Evolutionary conservation across 1,140 invertebrate species (phyloP), one percentile per base, ranked within the genome.

Genomic region (Colletes gigas): DNA sequence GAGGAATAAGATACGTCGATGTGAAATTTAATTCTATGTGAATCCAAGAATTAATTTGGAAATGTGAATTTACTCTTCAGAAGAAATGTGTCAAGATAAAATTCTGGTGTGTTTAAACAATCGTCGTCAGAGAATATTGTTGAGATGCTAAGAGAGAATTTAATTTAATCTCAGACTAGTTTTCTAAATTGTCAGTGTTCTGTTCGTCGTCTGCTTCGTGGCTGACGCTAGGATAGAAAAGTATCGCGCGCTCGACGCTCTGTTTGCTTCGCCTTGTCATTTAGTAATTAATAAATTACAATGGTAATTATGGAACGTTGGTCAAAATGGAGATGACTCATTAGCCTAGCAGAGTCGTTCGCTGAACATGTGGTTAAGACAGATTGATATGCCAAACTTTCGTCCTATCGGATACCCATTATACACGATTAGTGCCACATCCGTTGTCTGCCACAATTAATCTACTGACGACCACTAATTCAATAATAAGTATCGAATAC

Each of bases 371-470:
- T 78, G 76, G 76, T 81, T 63, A 69, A 71, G 76, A 69, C 69
- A 82, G 81, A 82, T 79, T 79, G 81, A 82, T 82, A 82, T 60
- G 77, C 67, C 62, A 67, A 82, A 78, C 67, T 79, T 79, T 82
- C 68, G 68, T 79, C 52, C 81, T 70, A 82, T 82, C 76, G 76
- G 60, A 82, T 82, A 79, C 52, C 76, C 81, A 78, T 82, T 82
- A 82, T 63, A 78, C 76, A 41, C 81, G 67, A 82, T 78, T 71
- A 60, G 62, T 78, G 55, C 47, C 67, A 59, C 59, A 81, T 70
- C 59, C 60, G 66, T 70, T 69, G 70, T 65, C 80, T 52, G 44
- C 57, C 50, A 41, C 74, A 60, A 81, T 81, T 81, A 78, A 81
- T 81, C 74, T 78, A 77, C 65, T n/a, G 52, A 30, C 52, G 41